Conservation (phyloP, 2,113 vertebrate genomes). For the Ibidorhyncha struthersii region DNA sequence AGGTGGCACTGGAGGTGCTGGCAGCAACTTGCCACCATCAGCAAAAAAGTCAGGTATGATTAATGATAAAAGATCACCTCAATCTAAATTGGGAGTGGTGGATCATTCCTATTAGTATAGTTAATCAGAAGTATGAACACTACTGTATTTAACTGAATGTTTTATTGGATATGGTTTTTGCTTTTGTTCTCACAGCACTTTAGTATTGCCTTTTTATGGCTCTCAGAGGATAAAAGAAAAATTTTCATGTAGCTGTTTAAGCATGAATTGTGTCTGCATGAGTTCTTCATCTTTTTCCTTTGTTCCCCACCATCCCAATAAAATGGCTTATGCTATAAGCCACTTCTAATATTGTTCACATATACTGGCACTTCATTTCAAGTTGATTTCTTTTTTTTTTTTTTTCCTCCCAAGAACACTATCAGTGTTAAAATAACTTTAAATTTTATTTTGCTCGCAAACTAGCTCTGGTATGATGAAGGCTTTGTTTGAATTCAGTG, state of each 20-base stretch:
- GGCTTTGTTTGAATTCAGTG: neutral
- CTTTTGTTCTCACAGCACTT: neutral
- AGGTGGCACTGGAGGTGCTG: slow-evolving; percentile 73
- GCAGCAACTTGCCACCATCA: slow-evolving; percentile 87
- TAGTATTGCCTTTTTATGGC: neutral
- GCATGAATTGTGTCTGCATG: neutral
- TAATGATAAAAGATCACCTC: neutral
- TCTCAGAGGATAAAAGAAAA: neutral
- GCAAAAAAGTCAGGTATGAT: slow-evolving; percentile 93
- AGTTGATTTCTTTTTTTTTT: neutral
- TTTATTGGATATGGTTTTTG: neutral
- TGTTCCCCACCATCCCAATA: neutral
- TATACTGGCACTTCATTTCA: neutral
- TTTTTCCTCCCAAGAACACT: neutral
- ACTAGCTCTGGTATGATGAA: neutral
- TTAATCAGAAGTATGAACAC: neutral
- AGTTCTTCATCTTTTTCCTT: neutral
- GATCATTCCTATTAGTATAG: neutral
- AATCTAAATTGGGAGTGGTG: neutral
- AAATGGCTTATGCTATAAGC: neutral
- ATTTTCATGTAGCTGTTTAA: neutral
- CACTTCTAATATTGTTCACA: neutral
- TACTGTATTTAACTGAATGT: neutral
- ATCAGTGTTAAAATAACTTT: neutral
- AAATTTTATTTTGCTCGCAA: neutral